These are phyloP conservation scores for Cirrhinus mrigala DNA, from an alignment of 2,797 vertebrate genomes.

Conservation along the genomic window DNA sequence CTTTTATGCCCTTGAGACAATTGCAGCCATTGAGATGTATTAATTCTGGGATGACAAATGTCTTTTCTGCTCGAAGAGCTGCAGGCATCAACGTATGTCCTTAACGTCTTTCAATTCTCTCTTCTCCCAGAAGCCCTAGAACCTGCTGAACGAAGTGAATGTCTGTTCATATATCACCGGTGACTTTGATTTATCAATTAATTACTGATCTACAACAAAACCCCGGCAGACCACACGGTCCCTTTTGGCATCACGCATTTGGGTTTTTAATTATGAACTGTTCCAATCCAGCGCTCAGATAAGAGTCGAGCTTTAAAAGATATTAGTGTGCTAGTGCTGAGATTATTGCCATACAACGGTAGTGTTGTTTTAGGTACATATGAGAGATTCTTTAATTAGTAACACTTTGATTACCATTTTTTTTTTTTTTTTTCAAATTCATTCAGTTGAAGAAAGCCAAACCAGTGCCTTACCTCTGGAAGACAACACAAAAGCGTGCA, in stretches of 20 bases:
- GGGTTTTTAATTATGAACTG: conserved; percentile 35
- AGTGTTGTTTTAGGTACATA: not conserved
- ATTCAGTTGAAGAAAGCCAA: not conserved
- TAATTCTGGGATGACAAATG: conserved; percentile 48
- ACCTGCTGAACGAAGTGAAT: conserved; percentile 65
- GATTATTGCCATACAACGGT: not conserved
- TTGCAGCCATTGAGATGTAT: conserved; percentile 34
- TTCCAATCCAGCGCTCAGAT: conserved; percentile 44
- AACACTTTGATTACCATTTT: not conserved
- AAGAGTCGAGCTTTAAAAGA: conserved; percentile 6
- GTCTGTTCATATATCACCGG: conserved; percentile 64
- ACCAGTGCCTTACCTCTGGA: not conserved
- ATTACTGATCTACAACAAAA: conserved; percentile 40
- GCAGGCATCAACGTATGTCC: conserved; percentile 30
- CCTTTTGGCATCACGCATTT: conserved; percentile 1
- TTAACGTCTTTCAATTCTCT: conserved; percentile 22
- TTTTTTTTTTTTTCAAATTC: not conserved
- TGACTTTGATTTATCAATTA: conserved; percentile 73
- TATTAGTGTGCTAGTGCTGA: not conserved
- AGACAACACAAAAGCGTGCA: too few relatives aligned
- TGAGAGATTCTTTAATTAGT: not conserved
- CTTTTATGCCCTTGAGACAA: conserved; percentile 42
- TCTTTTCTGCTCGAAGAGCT: conserved; percentile 38
- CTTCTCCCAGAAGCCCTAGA: conserved; percentile 38
- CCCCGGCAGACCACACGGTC: conserved; percentile 26